Evolutionary conservation across 2,888 invertebrate species (phyloP).

Genomic region (Dasypolia templi): DNA sequence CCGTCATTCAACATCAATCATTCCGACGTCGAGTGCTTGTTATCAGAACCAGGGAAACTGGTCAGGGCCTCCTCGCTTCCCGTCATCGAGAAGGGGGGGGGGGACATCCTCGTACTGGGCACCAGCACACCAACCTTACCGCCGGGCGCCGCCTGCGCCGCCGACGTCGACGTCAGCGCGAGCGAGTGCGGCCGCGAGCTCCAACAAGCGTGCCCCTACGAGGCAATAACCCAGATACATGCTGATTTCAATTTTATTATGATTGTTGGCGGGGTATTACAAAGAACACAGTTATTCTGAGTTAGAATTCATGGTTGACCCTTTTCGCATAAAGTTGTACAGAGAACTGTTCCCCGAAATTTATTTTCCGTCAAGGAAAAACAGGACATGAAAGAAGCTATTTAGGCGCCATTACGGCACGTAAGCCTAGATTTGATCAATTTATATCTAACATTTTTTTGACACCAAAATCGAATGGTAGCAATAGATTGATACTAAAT

Average conservation of each 20-base stretch:
- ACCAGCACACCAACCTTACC: neutral
- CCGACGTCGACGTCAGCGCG: neutral
- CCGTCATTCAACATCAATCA: neutral
- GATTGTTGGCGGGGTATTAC: neutral
- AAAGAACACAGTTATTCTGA: neutral
- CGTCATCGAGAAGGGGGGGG: neutral
- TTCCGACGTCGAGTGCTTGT: neutral
- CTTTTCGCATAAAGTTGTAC: neutral
- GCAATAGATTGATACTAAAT: neutral
- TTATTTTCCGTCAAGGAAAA: too few species aligned
- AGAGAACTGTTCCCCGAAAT: neutral
- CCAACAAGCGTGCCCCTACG: neutral
- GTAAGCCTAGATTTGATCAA: neutral
- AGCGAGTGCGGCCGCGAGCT: neutral
- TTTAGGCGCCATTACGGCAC: neutral
- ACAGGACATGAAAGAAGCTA: neutral
- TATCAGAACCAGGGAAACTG: slow-evolving; percentile 7
- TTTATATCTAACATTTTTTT: neutral
- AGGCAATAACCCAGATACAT: neutral
- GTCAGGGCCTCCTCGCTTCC: neutral
- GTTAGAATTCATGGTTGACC: too few species aligned
- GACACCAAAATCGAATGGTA: neutral
- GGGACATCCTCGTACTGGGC: neutral
- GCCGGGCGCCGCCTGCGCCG: neutral
- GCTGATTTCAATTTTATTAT: neutral